Evolutionary conservation across 2,113 vertebrate species (phyloP).

Genomic region (Zootoca vivipara): DNA sequence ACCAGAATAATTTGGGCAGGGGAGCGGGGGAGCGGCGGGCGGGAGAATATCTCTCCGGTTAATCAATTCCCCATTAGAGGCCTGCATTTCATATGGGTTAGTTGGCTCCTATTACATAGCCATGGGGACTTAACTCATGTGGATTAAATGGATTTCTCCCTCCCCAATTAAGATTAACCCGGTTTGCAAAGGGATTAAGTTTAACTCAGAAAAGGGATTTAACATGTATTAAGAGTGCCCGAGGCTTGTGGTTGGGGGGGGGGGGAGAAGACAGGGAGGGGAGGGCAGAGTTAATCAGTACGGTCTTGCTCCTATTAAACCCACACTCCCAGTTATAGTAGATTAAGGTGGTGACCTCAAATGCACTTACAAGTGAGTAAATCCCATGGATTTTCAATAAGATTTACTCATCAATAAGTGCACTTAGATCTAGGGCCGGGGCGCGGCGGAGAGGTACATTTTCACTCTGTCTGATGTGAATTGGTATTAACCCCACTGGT

Average conservation of each 20-base stretch:
- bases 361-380: slow-evolving; percentile 8
- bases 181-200: slow-evolving; percentile 34
- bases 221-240: background rate
- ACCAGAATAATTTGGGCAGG: background rate
- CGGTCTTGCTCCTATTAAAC: background rate
- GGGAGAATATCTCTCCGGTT: background rate
- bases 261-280: background rate
- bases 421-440: background rate
- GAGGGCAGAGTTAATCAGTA: slow-evolving; percentile 3
- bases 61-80: slow-evolving; percentile 6
- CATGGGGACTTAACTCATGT: slow-evolving; percentile 24
- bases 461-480: background rate
- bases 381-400: slow-evolving; percentile 25
- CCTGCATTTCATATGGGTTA: slow-evolving; percentile 5
- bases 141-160: slow-evolving; percentile 30
- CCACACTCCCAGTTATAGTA: background rate
- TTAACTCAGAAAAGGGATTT: slow-evolving; percentile 26
- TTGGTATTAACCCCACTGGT: background rate
- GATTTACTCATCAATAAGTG: slow-evolving; percentile 10
- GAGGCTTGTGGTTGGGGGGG: background rate
- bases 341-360: background rate
- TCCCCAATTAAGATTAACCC: slow-evolving; percentile 38
- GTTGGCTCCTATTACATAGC: slow-evolving; percentile 5
- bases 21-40: background rate
- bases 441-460: background rate